Conservation (phyloP, 2,888 invertebrate genomes). For the Acleris literana region DNA sequence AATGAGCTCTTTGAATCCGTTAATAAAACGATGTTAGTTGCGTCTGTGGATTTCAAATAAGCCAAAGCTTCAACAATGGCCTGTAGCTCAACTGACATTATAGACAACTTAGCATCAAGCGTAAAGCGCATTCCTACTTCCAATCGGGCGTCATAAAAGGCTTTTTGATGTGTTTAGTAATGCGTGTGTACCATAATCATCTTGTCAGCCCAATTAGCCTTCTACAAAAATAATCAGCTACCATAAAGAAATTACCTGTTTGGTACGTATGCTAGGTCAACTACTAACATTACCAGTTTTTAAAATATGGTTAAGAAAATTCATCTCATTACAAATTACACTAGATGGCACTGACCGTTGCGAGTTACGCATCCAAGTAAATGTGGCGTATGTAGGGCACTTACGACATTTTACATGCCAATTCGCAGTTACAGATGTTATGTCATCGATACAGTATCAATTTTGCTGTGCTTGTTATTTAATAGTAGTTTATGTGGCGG, state of each 20-base stretch:
- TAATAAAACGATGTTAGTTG: too few relatives aligned
- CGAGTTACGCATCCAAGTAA: slow-evolving; percentile 31
- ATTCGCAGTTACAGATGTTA: slow-evolving; percentile 16
- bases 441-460: slow-evolving; percentile 34
- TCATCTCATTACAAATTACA: slow-evolving; percentile 26
- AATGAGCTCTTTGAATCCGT: too few relatives aligned
- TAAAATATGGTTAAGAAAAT: slow-evolving; percentile 23
- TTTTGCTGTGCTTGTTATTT: neutral
- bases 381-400: slow-evolving; percentile 30
- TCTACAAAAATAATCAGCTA: neutral
- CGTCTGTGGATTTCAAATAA: too few relatives aligned
- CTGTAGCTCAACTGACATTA: too few relatives aligned
- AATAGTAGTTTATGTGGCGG: too few relatives aligned
- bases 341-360: slow-evolving; percentile 31
- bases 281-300: slow-evolving; percentile 19
- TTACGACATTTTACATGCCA: slow-evolving; percentile 31
- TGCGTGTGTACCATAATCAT: too few relatives aligned
- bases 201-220: too few relatives aligned
- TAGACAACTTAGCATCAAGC: too few relatives aligned
- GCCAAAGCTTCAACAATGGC: too few relatives aligned
- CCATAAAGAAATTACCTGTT: neutral
- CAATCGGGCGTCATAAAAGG: too few relatives aligned
- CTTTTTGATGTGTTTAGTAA: too few relatives aligned
- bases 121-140: too few relatives aligned
- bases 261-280: slow-evolving; percentile 22